A percentile compares a stretch with the other conserved stretches of the same genome.
Conservation (phyloP, 2,888 invertebrate genomes). For the Gerris lacustris region DNA sequence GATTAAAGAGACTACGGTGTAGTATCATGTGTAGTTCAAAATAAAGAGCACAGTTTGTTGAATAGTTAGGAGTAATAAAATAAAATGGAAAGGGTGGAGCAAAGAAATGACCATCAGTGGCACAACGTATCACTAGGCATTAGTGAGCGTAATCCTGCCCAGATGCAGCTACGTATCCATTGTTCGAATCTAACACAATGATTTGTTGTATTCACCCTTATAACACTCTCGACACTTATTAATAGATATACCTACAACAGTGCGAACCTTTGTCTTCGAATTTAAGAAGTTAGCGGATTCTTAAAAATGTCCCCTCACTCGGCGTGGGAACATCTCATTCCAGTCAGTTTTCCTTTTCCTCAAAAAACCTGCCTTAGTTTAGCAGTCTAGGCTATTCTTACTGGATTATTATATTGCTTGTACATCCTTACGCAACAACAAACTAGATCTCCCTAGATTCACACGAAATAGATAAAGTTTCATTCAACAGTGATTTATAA, state of each 20-base stretch:
- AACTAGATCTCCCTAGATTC: background rate
- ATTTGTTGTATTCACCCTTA: background rate
- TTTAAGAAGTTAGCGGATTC: background rate
- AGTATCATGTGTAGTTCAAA: too few relatives aligned
- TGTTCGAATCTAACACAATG: too few relatives aligned
- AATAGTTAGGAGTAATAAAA: too few relatives aligned
- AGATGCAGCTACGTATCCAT: too few relatives aligned
- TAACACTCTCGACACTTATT: background rate
- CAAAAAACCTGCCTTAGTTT: background rate
- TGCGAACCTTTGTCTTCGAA: background rate
- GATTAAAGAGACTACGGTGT: too few relatives aligned
- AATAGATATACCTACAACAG: background rate
- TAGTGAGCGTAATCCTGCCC: too few relatives aligned
- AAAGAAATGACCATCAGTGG: too few relatives aligned
- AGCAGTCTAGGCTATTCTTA: background rate
- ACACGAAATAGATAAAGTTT: background rate
- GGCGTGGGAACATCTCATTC: background rate
- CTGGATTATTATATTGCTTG: background rate
- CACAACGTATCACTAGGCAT: too few relatives aligned
- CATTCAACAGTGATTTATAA: too few relatives aligned
- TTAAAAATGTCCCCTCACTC: background rate
- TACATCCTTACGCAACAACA: background rate
- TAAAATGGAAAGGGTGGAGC: too few relatives aligned
- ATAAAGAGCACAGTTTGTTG: too few relatives aligned
- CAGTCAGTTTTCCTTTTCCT: background rate